Conservation (phyloP, 2,113 vertebrate genomes). For the Alethe castanea region DNA sequence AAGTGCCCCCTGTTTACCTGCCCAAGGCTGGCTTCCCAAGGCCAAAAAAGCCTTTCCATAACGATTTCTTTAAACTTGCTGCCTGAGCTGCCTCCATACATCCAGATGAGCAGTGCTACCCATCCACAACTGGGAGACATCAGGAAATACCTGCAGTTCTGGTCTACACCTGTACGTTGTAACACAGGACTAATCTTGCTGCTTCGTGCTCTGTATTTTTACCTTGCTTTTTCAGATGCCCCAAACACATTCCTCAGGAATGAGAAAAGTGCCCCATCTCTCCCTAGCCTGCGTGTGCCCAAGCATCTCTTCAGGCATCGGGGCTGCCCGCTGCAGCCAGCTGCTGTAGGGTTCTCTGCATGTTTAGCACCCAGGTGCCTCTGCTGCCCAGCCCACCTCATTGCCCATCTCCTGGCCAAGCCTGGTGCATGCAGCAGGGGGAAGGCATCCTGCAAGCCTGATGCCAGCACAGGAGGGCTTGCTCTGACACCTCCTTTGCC, state of each 20-base stretch:
- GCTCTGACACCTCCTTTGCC: neutral
- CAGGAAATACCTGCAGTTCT: neutral
- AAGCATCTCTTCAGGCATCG: neutral
- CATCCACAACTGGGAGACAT: neutral
- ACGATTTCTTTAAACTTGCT: neutral
- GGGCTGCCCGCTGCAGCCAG: neutral
- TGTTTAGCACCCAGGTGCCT: neutral
- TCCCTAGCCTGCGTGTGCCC: neutral
- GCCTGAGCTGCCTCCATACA: neutral
- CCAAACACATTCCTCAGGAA: neutral
- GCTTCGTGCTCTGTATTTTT: neutral
- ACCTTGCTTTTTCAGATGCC: neutral
- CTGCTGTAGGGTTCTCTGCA: accelerated
- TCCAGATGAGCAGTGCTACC: neutral
- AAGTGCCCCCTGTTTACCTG: neutral
- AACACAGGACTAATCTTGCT: neutral
- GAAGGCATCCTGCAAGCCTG: neutral
- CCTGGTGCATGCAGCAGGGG: neutral
- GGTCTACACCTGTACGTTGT: neutral
- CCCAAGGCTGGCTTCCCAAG: neutral
- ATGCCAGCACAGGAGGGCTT: neutral
- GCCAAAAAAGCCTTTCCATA: neutral
- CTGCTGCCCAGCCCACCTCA: neutral
- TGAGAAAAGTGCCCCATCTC: neutral
- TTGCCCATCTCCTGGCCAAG: neutral